Evolutionary conservation across 2,113 vertebrate species (phyloP), one percentile per base, ranked within the genome.

Genomic region (Varanus salvator): DNA sequence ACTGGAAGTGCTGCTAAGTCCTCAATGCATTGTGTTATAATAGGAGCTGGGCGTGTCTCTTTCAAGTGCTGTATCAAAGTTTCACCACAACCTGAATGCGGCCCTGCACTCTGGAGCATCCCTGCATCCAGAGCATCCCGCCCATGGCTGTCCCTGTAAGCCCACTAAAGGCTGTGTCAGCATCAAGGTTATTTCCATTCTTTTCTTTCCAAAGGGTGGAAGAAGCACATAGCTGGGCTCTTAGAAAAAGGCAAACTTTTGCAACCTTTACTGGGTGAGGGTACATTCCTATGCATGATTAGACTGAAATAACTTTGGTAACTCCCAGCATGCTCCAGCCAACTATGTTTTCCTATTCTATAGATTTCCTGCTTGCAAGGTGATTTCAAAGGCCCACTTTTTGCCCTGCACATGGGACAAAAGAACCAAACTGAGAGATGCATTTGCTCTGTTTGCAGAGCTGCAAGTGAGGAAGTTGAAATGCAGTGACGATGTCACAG

Each of bases 381-480:
- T 29, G 44, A 7, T 27, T 77, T 4, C 25, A 48, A 60, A 64
- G 54, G 9, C 38, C 38, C 29, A 80, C 31, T 25, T 78, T 48
- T 54, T 48, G 27, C 27, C 60, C 25, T 78, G 21, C 54, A 54
- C 11, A 85, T 12, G 8, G 38, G 15, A 77, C 38, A 66, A 68
- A 31, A 38, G 48, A 77, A 15, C 23, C 17, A n/a, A 66, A 80
- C 21, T 15, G 48, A 27, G 31, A 80, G 50, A 21, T 50, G 57
- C 21, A 44, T 66, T 29, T 29, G 34, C 38, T 84, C 29, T 6
- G 44, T 48, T 31, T 75, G 80, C 86, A 93, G 90, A 91, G 88
- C 69, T 1, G 0, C 1, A 89, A 54, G 54, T 94, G 80, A 81
- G 83, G 54, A 89, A 86, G 19, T 74, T 17, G 21, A 48, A 3